Percentiles rank a stretch among this genome's conserved stretches.
Evolutionary conservation across 2,113 vertebrate genomes (phyloP).

Genomic region (Climacteris rufus): DNA sequence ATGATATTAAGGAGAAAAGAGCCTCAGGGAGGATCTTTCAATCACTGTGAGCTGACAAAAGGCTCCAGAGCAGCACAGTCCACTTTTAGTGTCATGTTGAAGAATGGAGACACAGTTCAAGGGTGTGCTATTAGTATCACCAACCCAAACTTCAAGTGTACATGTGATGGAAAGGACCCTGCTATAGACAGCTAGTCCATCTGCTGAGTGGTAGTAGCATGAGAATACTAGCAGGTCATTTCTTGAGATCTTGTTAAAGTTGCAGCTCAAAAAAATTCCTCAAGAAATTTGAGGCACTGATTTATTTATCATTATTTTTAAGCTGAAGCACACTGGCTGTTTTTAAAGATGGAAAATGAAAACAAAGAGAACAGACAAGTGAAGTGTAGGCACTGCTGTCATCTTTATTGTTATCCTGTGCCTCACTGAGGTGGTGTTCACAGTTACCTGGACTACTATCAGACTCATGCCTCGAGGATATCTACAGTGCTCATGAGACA

Average conservation of each 20-base stretch:
- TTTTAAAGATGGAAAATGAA: neutral
- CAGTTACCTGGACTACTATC: slow-evolving; percentile 11
- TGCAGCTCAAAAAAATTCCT: neutral
- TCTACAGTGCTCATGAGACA: slow-evolving; percentile 25
- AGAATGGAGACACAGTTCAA: slow-evolving; percentile 40
- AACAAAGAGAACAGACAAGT: neutral
- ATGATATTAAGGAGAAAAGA: slow-evolving; percentile 30
- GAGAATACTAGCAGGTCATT: neutral
- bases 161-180: slow-evolving; percentile 7
- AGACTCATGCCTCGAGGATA: slow-evolving; percentile 25
- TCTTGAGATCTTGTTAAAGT: neutral
- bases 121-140: slow-evolving; percentile 39
- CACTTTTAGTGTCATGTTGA: slow-evolving; percentile 50
- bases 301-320: slow-evolving; percentile 17
- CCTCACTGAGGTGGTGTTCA: slow-evolving; percentile 3
- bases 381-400: neutral
- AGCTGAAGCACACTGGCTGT: neutral
- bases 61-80: slow-evolving; percentile 31
- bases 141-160: slow-evolving; percentile 1
- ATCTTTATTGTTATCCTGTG: slow-evolving; percentile 10
- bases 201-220: neutral
- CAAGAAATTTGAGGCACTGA: neutral
- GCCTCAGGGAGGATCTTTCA: slow-evolving; percentile 50
- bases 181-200: neutral
- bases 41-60: slow-evolving; percentile 48